Evolutionary conservation across 2,888 invertebrate species (phyloP), one percentile per base, ranked within the genome.

Genomic region (Amitus sp.): DNA sequence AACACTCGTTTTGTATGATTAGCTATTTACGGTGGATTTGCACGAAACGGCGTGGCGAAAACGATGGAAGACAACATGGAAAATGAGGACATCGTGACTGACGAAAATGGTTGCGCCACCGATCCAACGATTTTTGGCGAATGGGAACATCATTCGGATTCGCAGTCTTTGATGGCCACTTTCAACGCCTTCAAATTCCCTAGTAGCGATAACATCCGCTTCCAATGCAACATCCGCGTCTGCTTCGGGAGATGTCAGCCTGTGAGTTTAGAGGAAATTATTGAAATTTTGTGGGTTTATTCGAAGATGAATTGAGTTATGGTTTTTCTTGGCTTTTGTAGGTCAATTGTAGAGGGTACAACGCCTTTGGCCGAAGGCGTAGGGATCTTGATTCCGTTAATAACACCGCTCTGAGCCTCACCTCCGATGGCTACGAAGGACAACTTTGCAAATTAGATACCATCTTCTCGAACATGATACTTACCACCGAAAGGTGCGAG

Each of bases 151-250:
- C 93, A 93, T 77, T 87, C 91, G 15, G 94, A 94, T 62, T 91
- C 91, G 47, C 94, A 94, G 79, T 90, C 93, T 15, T 83, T 96
- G 49, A 85, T 92, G 77, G 95, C 95, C 65, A 90, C 92, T 72
- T 96, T 96, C 83, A 95, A 95, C 79, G 96, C 95, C 2, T 96
- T 96, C 82, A 96, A 96, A 79, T 96, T 96, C 88, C 96, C 96
- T 0, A 94, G 93, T 73, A 95, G 95, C 76, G 95, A 96, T 76
- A 95, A 94, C 76, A 94, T 96, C 73, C 85, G 94, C 82, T 96
- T 96, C 92, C 96, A 96, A 82, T 96, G 96, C 82, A 96, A 96
- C 82, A 95, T 96, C 73, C 87, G 95, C 61, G 95, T 96, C 7
- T 96, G 96, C 86, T 96, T 96, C 78, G 95, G 95, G 80, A 93